Evolutionary conservation across 1,140 invertebrate genomes (phyloP), one percentile per base, ranked within the genome.

Genomic region (Scaptomyza graminum): DNA sequence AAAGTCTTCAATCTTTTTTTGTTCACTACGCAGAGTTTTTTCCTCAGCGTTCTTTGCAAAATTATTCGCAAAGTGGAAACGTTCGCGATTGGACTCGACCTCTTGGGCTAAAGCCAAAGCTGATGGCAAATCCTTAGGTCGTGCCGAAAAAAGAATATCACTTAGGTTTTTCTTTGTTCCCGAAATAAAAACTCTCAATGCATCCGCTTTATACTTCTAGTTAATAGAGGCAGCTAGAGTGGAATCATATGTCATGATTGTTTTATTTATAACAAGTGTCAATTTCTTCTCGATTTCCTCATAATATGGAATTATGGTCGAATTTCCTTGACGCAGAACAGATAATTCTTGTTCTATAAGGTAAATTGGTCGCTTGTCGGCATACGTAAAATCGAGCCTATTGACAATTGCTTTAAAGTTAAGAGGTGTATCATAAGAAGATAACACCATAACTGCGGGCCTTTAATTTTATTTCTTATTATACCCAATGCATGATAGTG

Each of bases 391-490:
- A 43, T 71, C 63, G 4, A 74, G 47, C 0, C 70, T 16, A 34
- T 41, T 43, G 1, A 78, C 67, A 50, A 78, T 78, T 28, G 76
- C 66, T 11, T 74, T 52, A 28, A 74, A 78, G 55, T 78, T 71
- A 7, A 74, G 25, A 6, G 54, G 37, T 18, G 70, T 71, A 31
- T 77, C 46, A 9, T 59, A 74, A 4, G 64, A 63, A 5, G 75
- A 28, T 28, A 28, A 28, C 28, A n/a, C n/a, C n/a, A n/a, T n/a
- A n/a, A n/a, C n/a, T n/a, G n/a, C n/a, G n/a, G n/a, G n/a, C n/a
- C n/a, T 16, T 4, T 46, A 15, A 18, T 3, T 18, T 18, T 18
- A 3, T 18, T 34, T 34, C 31, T 34, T 34, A 34, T 34, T 34
- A 34, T 34, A 34, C 31, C 7, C 31, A 34, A 34, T 34, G 31